Evolutionary conservation across 2,888 invertebrate species (phyloP).

Genomic region (Xestobium rufovillosum): DNA sequence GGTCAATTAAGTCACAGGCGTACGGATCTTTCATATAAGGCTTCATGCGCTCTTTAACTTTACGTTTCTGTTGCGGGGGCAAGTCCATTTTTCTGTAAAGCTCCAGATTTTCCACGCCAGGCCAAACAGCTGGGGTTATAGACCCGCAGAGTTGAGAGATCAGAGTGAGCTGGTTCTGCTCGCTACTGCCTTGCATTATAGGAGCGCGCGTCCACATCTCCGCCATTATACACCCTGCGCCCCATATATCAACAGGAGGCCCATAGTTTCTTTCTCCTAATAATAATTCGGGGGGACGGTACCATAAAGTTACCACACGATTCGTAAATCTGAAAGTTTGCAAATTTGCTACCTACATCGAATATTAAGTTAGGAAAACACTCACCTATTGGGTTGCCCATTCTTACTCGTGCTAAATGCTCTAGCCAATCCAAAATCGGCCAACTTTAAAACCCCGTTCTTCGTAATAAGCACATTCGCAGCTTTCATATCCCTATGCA

Average conservation of each 20-base stretch:
- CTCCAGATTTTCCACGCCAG: slow-evolving; percentile 83
- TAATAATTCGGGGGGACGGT: slow-evolving; percentile 64
- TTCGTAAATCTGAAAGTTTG: slow-evolving; percentile 86
- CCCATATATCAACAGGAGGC: slow-evolving; percentile 94
- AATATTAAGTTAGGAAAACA: no score
- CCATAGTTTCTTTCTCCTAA: slow-evolving; percentile 90
- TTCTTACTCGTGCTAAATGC: slow-evolving; percentile 86
- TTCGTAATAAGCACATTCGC: slow-evolving; percentile 97
- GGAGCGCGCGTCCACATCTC: slow-evolving; percentile 98
- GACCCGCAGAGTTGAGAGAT: slow-evolving; percentile 96
- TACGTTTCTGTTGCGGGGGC: slow-evolving; percentile 77
- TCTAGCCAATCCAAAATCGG: slow-evolving; percentile 95
- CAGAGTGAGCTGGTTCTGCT: slow-evolving; percentile 89
- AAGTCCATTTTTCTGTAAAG: slow-evolving; percentile 82
- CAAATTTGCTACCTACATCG: no score
- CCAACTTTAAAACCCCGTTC: slow-evolving; percentile 87
- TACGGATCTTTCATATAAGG: slow-evolving; percentile 87
- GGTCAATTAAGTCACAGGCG: slow-evolving; percentile 90
- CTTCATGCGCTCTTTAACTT: slow-evolving; percentile 76
- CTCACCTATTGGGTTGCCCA: slow-evolving; percentile 65
- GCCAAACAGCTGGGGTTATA: slow-evolving; percentile 90
- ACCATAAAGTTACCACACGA: slow-evolving; percentile 96
- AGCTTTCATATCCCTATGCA: slow-evolving; percentile 98
- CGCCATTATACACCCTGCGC: slow-evolving; percentile 99
- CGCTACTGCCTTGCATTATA: slow-evolving; percentile 93